A percentile compares a stretch with the other conserved stretches of the same genome.
Evolutionary conservation across 2,888 invertebrate species (phyloP).

Genomic region (Mythimna ferrago): DNA sequence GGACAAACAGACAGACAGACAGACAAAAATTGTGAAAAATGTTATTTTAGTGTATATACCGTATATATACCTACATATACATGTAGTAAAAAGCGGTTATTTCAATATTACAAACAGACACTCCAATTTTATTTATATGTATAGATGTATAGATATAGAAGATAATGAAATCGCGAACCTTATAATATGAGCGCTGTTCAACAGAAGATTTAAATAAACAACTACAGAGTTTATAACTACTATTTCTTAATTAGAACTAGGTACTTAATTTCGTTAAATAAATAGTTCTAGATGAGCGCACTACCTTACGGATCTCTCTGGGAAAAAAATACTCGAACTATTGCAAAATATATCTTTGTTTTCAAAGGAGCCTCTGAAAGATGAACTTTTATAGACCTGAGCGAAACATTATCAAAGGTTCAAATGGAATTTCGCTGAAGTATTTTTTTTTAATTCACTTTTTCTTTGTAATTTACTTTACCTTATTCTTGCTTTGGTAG

Average conservation of each 20-base stretch:
- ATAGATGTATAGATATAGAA: too few species aligned
- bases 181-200: background rate
- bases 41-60: too few species aligned
- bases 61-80: too few species aligned
- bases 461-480: constrained; percentile 21
- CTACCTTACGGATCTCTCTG: too few species aligned
- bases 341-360: background rate
- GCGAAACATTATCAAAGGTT: constrained; percentile 5
- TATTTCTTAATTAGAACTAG: background rate
- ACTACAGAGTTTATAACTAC: background rate
- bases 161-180: background rate
- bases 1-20: too few species aligned
- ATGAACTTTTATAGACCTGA: constrained; percentile 13
- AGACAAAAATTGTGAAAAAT: too few species aligned
- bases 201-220: background rate
- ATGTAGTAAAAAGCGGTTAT: too few species aligned
- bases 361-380: background rate
- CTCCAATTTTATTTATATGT: too few species aligned
- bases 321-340: background rate
- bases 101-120: too few species aligned
- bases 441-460: constrained; percentile 20
- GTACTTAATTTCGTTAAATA: constrained; percentile 8
- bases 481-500: constrained; percentile 11
- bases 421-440: constrained; percentile 6
- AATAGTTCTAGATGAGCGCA: constrained; percentile 4